Percentiles rank a stretch among this genome's conserved stretches.
Evolutionary conservation across 2,888 invertebrate genomes (phyloP).

Genomic region (Ischnus inquisitorius): DNA sequence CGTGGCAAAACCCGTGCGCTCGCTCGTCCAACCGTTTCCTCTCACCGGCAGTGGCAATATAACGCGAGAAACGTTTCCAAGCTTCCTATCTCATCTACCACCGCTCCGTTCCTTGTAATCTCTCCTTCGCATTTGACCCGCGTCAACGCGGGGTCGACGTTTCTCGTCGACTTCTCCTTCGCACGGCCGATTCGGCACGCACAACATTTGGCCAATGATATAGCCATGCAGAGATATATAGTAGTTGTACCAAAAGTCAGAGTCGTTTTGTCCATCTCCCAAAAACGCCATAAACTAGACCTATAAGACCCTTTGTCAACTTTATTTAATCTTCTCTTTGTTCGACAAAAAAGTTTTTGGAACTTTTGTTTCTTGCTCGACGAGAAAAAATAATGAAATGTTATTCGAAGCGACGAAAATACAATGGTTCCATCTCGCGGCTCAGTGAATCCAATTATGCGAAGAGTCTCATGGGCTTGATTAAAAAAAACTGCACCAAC

Average conservation of each 20-base stretch:
- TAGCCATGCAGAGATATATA: conserved; percentile 3
- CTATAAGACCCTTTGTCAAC: conserved; percentile 16
- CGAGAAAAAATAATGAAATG: conserved; percentile 11
- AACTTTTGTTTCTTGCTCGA: conserved; percentile 21
- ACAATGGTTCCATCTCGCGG: conserved; percentile 18
- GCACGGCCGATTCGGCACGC: conserved; percentile 32
- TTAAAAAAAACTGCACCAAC: conserved; percentile 55
- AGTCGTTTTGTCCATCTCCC: conserved; percentile 20
- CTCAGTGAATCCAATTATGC: conserved; percentile 60
- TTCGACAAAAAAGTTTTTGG: conserved; percentile 16
- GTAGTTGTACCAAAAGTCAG: conserved; percentile 34
- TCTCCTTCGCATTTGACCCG: conserved; percentile 56
- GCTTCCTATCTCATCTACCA: conserved; percentile 49
- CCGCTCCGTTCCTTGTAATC: conserved; percentile 53
- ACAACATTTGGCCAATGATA: conserved; percentile 39
- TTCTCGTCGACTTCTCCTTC: conserved; percentile 37
- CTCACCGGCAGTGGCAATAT: conserved; percentile 61
- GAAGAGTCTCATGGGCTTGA: conserved; percentile 38
- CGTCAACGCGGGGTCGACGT: conserved; percentile 34
- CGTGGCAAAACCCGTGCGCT: conserved; percentile 40
- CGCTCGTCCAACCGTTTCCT: conserved; percentile 50
- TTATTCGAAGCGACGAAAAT: conserved; percentile 34
- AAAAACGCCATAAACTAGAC: neutral
- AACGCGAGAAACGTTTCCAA: conserved; percentile 61
- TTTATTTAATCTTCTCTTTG: conserved; percentile 55